Base-by-base conservation (phyloP, 2,888 invertebrate genomes). In the Tolmerus cingulatus region DNA sequence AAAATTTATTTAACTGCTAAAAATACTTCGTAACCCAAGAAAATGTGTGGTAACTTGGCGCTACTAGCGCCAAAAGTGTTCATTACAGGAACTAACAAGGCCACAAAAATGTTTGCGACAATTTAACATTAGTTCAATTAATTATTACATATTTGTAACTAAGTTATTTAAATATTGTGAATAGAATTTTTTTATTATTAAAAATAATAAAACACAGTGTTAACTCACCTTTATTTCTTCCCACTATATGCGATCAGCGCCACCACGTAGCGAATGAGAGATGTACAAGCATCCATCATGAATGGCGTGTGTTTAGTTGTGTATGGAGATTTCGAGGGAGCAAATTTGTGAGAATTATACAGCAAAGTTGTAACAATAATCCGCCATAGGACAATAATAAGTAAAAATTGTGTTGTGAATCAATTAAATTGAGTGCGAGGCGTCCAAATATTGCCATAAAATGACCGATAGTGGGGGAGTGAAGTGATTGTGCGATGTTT, bases 291-390 rank as follows among this genome's bases (percentile, higher is more conserved):
- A 86, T 86, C 86, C 86, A 86, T 79, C 78, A 87, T 74, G 87
- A 86, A 87, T 87, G 87, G 87, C 87, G 87, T 87, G 86, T 76
- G 74, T 81, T 87, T 87, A 74, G 86, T 86, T 86, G 86, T 86
- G 86, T 86, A 86, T 51, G 77, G 77, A 86, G 74, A 86, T 86
- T 86, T 86, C 77, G 51, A 51, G 55, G 86, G 77, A 86, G 77
- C 40, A 86, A 77, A 77, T 86, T 74, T 77, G 86, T 77, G 55
- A 27, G 46, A 43, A 77, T 34, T 51, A 55, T 30, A 55, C 27
- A 34, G 23, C 46, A 55, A 77, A 86, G 23, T 86, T 86, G 55
- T 77, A 76, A 86, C 37, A 51, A 86, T 51, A 77, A 76, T 40
- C 34, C 30, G 23, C 23, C n/a, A 19, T 30, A 43, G 74, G n/a